Evolutionary conservation across 2,113 vertebrate species (phyloP).

Genomic region (Piaya cayana): DNA sequence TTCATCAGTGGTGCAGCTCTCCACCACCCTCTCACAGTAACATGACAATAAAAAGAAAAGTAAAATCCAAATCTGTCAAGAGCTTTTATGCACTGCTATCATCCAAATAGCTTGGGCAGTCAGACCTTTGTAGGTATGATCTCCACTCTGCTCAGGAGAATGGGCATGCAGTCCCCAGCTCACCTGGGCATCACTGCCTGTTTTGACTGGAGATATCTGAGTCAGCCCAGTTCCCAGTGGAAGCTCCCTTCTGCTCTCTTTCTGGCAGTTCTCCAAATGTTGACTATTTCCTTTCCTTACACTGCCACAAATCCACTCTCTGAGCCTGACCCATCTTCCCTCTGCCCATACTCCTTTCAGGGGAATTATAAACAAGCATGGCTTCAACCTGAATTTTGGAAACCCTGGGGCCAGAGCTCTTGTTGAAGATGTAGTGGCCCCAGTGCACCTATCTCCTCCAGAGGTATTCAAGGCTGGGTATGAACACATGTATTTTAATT

Average conservation of each 20-base stretch:
- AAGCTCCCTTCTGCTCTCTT: neutral
- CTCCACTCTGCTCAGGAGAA: neutral
- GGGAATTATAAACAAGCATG: neutral
- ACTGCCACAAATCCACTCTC: neutral
- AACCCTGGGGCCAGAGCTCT: neutral
- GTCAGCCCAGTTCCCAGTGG: neutral
- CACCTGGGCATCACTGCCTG: fast-evolving
- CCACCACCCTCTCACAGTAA: neutral
- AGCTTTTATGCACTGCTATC: neutral
- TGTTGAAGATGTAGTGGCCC: neutral
- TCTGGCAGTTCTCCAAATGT: neutral
- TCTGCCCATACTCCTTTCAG: neutral
- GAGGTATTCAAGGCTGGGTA: neutral
- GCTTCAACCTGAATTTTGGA: neutral
- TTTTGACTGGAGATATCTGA: neutral
- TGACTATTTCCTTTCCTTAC: neutral
- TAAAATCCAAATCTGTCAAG: neutral
- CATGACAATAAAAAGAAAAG: neutral
- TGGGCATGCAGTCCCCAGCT: neutral
- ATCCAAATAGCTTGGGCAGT: neutral
- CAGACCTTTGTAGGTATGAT: neutral
- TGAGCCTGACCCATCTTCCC: neutral
- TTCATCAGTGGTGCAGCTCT: neutral
- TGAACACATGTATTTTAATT: neutral
- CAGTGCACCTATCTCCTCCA: neutral